Evolutionary conservation across 2,888 invertebrate species (phyloP), one percentile per base, ranked within the genome.

Genomic region (Pocota personata): DNA sequence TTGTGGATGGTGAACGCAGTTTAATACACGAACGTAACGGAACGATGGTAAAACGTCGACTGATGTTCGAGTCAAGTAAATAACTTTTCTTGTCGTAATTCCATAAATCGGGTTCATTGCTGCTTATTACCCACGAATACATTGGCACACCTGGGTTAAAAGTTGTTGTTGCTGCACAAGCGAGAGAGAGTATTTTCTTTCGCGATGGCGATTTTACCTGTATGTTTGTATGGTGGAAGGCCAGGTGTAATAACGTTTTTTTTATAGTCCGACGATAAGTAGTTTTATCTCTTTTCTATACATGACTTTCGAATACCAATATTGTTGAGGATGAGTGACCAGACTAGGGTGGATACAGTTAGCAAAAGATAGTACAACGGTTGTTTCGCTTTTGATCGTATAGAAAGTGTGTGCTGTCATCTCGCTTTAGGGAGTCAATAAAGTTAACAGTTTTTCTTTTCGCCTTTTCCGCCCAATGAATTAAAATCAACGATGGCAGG

Each of bases 1-100:
- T 60, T 72, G 24, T 62, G 35, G 27, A n/a, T 66, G 24, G 32
- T 37, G 30, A 30, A 19, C 3, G 40, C 43, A 14, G 64, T 48
- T 30, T 37, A 60, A 48, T 62, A 73, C 69, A 75, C 80, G 69
- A 84, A 82, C 72, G 72, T 69, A 82, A 77, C 80, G 71, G 82
- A 76, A 72, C 80, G 86, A 82, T 86, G 82, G 86, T 82, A 86
- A 86, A 86, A 86, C 82, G 86, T 82, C 86, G 86, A 86, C 86
- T 86, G 86, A 76, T 72, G 58, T 77, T 66, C 14, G 62, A 37
- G 43, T 76, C 75, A 71, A 79, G 80, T 80, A 86, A 86, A 86
- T 86, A 82, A 77, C 71, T 79, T 83, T 82, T 79, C 69, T 73
- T 71, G 67, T 66, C 76, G 75, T 82, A 72, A 77, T 77, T 77